Conservation (phyloP, 2,888 invertebrate genomes). For the Ophraella communa region DNA sequence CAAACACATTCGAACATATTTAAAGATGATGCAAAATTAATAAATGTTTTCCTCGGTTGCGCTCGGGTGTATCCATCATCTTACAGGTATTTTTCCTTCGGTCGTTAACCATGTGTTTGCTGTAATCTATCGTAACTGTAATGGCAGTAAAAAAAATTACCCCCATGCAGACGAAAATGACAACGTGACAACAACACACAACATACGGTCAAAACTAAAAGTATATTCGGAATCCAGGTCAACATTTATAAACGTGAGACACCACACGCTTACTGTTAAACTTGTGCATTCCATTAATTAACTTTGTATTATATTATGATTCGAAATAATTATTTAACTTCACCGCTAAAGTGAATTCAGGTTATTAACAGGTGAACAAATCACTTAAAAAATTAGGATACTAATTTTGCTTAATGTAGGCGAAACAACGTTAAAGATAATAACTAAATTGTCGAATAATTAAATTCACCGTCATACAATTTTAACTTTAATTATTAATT, state of each 20-base stretch:
- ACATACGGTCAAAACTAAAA: conserved; percentile 10
- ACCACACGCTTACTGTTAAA: neutral
- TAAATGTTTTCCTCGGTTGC: neutral
- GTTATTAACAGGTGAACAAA: neutral
- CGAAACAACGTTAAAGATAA: no score
- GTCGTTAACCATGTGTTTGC: neutral
- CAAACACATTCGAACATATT: no score
- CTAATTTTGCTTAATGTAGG: neutral
- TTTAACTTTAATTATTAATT: no score
- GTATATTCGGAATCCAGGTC: conserved; percentile 19
- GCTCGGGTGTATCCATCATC: neutral
- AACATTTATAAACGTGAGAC: conserved; percentile 15
- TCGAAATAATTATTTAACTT: neutral
- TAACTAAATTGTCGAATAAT: no score
- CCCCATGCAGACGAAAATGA: neutral
- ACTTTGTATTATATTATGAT: neutral
- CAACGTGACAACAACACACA: neutral
- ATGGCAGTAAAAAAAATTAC: neutral
- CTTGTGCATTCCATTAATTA: neutral
- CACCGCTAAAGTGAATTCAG: neutral
- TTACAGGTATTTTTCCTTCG: neutral
- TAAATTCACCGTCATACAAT: no score
- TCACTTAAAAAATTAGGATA: neutral
- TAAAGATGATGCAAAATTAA: no score
- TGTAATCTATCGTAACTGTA: neutral